Percentiles rank a stretch among this genome's conserved stretches.
Conservation (phyloP, 2,797 vertebrate species). For the Xyrichtys novacula region DNA sequence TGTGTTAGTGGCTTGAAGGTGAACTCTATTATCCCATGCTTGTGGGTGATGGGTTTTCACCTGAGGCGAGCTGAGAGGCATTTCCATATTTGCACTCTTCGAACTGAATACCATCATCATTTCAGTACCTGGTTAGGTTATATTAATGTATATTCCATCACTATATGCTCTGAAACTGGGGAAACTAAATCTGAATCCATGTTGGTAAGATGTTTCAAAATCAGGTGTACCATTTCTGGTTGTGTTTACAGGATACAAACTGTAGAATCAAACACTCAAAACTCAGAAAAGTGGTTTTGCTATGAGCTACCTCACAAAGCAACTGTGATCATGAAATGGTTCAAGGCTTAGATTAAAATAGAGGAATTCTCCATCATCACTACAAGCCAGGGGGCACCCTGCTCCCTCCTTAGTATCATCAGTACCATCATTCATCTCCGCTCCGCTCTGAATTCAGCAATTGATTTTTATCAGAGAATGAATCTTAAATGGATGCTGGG, state of each 20-base stretch:
- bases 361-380: constrained; percentile 17
- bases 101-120: constrained; percentile 15
- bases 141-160: background rate
- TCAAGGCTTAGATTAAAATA: constrained; percentile 35
- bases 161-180: background rate
- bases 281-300: constrained; percentile 6
- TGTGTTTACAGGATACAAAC: background rate
- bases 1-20: background rate
- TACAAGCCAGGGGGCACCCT: constrained; percentile 22
- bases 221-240: background rate
- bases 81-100: constrained; percentile 14
- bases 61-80: constrained; percentile 1
- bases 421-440: constrained; percentile 56
- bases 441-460: constrained; percentile 60
- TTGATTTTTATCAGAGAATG: constrained; percentile 67
- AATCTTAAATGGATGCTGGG: constrained; percentile 70
- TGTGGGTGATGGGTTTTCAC: constrained; percentile 1
- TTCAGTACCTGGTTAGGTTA: constrained; percentile 10
- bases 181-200: background rate
- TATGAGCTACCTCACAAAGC: constrained; percentile 23
- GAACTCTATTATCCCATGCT: background rate
- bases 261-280: background rate
- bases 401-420: constrained; percentile 13
- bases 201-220: constrained; percentile 5
- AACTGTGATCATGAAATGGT: constrained; percentile 15